Conservation (phyloP, 2,888 invertebrate genomes). For the Ormyrus pomaceus region DNA sequence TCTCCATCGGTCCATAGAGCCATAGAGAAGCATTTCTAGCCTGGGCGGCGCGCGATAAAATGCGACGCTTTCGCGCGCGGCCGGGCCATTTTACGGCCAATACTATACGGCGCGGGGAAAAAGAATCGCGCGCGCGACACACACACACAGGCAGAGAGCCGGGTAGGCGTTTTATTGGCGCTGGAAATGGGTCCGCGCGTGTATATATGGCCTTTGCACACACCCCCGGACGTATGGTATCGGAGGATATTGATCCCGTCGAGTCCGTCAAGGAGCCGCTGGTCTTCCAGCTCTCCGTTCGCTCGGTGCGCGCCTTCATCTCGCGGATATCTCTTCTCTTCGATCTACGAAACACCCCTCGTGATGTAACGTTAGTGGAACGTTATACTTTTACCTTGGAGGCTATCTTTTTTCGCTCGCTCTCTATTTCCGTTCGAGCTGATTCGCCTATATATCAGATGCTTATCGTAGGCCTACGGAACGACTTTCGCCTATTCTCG, state of each 20-base stretch:
- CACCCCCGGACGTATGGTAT: slow-evolving; percentile 71
- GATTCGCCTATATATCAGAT: slow-evolving; percentile 39
- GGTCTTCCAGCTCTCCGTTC: slow-evolving; percentile 65
- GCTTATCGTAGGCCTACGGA: slow-evolving; percentile 24
- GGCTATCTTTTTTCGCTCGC: slow-evolving; percentile 35
- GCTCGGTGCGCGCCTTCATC: slow-evolving; percentile 36
- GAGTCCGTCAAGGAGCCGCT: slow-evolving; percentile 74
- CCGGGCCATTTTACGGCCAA: slow-evolving; percentile 74
- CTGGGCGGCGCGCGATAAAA: slow-evolving; percentile 68
- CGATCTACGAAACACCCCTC: slow-evolving; percentile 45
- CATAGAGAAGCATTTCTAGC: slow-evolving; percentile 46
- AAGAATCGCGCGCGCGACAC: slow-evolving; percentile 73
- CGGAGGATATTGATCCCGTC: slow-evolving; percentile 75
- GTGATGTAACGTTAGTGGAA: not conserved
- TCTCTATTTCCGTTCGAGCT: slow-evolving; percentile 7
- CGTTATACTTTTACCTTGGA: slow-evolving; percentile 39
- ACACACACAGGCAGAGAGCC: slow-evolving; percentile 65
- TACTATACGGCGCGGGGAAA: slow-evolving; percentile 61
- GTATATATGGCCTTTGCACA: slow-evolving; percentile 66
- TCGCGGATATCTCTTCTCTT: slow-evolving; percentile 48
- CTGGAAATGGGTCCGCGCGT: slow-evolving; percentile 70
- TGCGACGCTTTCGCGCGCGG: slow-evolving; percentile 72
- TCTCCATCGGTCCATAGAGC: no score
- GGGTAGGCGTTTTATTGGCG: slow-evolving; percentile 72
- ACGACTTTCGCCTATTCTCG: slow-evolving; percentile 25